A percentile compares a stretch with the other conserved stretches of the same genome.
Evolutionary conservation across 2,113 vertebrate genomes (phyloP).

Genomic region (Meleagris gallopavo): DNA sequence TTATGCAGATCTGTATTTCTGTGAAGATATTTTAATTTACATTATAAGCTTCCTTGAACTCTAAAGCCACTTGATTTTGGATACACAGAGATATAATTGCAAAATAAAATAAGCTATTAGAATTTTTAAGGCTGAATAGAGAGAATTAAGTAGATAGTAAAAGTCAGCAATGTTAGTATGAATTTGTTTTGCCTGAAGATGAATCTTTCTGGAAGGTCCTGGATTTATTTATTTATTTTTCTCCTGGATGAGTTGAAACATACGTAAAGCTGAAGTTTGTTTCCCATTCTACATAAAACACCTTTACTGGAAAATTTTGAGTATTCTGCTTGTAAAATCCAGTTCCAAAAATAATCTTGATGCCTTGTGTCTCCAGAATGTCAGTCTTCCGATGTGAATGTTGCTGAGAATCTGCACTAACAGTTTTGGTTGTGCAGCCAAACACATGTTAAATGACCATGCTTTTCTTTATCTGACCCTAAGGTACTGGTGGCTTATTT

Average conservation of each 20-base stretch:
- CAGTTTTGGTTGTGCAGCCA: not conserved
- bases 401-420: not conserved
- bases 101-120: conserved; percentile 36
- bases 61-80: conserved; percentile 28
- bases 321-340: not conserved
- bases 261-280: not conserved
- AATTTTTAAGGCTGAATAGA: not conserved
- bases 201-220: not conserved
- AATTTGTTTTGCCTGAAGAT: conserved; percentile 14
- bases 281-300: not conserved
- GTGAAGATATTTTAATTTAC: not conserved
- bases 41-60: conserved; percentile 31
- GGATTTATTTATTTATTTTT: not conserved
- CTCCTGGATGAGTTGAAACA: not conserved
- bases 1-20: conserved; percentile 44
- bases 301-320: not conserved
- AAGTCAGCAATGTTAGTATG: not conserved
- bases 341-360: not conserved
- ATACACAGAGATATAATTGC: not conserved
- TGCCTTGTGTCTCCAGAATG: not conserved
- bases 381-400: not conserved
- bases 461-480: not conserved
- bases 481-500: not conserved
- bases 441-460: not conserved
- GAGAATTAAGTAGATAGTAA: conserved; percentile 21